Conservation (phyloP, 2,888 invertebrate genomes). For the Zygogramma bicolorata region DNA sequence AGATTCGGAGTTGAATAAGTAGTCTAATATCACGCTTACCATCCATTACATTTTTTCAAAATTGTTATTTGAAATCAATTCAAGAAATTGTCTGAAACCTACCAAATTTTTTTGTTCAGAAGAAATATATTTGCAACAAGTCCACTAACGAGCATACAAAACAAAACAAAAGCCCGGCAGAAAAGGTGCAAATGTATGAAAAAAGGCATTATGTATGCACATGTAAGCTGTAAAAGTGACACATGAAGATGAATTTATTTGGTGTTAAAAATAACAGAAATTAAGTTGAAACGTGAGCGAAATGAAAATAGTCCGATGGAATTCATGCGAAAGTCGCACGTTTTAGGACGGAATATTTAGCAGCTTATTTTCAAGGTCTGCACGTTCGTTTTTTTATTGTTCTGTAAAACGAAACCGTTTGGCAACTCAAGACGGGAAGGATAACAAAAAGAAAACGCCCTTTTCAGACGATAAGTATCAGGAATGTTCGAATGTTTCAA, state of each 20-base stretch:
- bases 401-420: constrained; percentile 8
- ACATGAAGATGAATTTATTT: constrained; percentile 10
- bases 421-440: background rate
- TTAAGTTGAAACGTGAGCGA: constrained; percentile 21
- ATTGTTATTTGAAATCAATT: too few relatives aligned
- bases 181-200: background rate
- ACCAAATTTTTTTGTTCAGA: background rate
- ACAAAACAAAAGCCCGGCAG: background rate
- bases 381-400: constrained; percentile 23
- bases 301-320: background rate
- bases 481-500: background rate
- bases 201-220: background rate
- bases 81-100: too few relatives aligned
- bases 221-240: constrained; percentile 4
- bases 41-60: too few relatives aligned
- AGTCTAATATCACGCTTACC: too few relatives aligned
- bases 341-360: constrained; percentile 13
- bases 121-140: background rate
- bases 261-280: constrained; percentile 15
- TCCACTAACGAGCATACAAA: background rate
- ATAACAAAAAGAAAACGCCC: background rate
- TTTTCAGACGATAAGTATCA: background rate
- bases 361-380: constrained; percentile 16
- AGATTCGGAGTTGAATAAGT: too few relatives aligned
- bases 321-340: constrained; percentile 20